phyloP scores from a whole-genome alignment of 2,888 invertebrate species.

The Volucella zonaria region DNA sequence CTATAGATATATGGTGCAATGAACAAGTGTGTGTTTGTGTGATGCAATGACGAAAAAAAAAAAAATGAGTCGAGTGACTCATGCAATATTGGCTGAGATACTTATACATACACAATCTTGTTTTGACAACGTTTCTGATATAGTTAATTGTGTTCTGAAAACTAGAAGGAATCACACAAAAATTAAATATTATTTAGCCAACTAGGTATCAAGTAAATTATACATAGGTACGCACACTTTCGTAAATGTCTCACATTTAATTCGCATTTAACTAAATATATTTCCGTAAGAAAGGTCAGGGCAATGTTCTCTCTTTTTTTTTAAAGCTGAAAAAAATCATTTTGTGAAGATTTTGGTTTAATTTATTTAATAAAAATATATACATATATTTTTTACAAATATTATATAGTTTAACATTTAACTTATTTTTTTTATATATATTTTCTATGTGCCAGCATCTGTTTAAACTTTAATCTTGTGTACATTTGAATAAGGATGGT shows the following conservation, averaged over 20 bases:
- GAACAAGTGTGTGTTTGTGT: conserved; percentile 37
- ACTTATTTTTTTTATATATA: too few relatives aligned
- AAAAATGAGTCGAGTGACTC: conserved; percentile 51
- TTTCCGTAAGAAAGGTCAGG: conserved; percentile 29
- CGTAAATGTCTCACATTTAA: background rate
- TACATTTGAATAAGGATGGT: too few relatives aligned
- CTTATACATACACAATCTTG: conserved; percentile 33
- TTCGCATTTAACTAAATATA: background rate
- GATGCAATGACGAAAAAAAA: conserved; percentile 25
- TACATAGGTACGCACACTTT: too few relatives aligned
- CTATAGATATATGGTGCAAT: conserved; percentile 5
- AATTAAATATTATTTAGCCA: too few relatives aligned
- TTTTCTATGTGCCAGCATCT: too few relatives aligned
- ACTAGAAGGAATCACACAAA: too few relatives aligned
- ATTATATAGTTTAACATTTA: too few relatives aligned
- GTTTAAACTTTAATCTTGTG: too few relatives aligned
- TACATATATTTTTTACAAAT: too few relatives aligned
- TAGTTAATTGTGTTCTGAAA: background rate
- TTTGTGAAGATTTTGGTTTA: background rate
- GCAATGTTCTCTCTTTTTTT: background rate
- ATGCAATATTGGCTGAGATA: conserved; percentile 43
- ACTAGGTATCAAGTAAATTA: too few relatives aligned
- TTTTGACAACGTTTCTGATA: conserved; percentile 26
- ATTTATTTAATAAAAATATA: background rate
- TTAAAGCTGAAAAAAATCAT: background rate